Conservation (phyloP, 2,888 invertebrate genomes). For the Pemphredon lugubris region DNA sequence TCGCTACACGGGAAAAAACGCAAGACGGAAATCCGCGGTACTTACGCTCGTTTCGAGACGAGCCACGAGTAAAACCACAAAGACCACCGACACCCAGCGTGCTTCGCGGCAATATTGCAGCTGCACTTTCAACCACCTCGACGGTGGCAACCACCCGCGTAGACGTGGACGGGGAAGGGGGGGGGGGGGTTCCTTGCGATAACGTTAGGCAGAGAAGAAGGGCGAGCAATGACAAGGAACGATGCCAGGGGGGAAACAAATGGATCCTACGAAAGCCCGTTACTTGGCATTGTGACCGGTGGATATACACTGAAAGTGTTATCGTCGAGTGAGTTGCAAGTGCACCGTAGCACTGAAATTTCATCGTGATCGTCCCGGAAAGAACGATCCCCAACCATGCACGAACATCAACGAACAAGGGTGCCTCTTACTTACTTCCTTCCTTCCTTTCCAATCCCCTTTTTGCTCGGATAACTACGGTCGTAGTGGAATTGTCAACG, state of each 20-base stretch:
- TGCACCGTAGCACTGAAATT: constrained; percentile 34
- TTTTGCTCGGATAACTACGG: not conserved
- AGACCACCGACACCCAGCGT: constrained; percentile 40
- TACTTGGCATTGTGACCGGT: constrained; percentile 33
- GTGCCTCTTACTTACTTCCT: constrained; percentile 19
- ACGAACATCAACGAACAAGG: constrained; percentile 40
- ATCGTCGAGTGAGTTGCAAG: constrained; percentile 54
- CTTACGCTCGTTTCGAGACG: constrained; percentile 9
- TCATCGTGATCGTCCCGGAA: constrained; percentile 49
- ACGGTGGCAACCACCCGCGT: not conserved
- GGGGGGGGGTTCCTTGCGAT: constrained; percentile 37
- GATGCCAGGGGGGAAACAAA: constrained; percentile 51
- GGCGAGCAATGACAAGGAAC: constrained; percentile 40
- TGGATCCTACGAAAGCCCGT: constrained; percentile 45
- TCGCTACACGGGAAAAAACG: not conserved
- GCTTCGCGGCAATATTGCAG: constrained; percentile 50
- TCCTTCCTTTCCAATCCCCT: not conserved
- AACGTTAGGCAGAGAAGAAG: constrained; percentile 33
- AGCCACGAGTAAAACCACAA: constrained; percentile 32
- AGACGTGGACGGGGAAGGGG: not conserved
- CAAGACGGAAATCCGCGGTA: not conserved
- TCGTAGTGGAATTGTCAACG: no score
- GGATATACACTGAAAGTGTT: constrained; percentile 37
- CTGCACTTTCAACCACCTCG: constrained; percentile 49
- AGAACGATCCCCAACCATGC: constrained; percentile 14